Conservation (phyloP, 2,113 vertebrate species). For the Mionectes macconnelli region DNA sequence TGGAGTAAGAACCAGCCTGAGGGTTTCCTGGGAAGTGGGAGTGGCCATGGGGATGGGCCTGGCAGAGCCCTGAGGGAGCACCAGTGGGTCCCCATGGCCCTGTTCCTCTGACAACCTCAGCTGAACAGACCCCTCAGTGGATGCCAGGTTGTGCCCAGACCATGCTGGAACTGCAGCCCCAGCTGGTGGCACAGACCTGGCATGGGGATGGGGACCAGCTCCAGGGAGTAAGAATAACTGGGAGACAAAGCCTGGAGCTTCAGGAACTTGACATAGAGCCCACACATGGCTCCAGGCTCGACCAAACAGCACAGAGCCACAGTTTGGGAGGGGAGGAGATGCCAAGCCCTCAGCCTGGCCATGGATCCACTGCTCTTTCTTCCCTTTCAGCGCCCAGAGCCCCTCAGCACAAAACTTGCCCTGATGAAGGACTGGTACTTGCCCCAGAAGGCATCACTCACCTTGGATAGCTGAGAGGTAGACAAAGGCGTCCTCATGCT, state of each 20-base stretch:
- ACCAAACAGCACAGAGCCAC: fast-evolving
- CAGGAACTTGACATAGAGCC: fast-evolving
- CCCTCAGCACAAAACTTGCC: background rate
- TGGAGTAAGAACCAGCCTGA: background rate
- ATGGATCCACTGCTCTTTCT: background rate
- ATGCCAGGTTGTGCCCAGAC: background rate
- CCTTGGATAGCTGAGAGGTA: constrained; percentile 99
- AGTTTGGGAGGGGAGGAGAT: background rate
- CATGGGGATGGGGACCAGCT: background rate
- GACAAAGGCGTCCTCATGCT: constrained; percentile 90
- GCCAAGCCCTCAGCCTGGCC: fast-evolving
- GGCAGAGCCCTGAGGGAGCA: background rate
- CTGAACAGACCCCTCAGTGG: background rate
- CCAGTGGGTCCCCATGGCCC: no score
- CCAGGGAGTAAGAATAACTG: background rate
- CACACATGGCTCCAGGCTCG: fast-evolving
- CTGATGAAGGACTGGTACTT: fast-evolving
- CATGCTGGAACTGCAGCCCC: background rate
- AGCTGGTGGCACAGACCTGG: background rate
- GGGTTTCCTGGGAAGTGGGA: background rate
- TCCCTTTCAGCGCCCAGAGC: background rate
- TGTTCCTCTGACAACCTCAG: background rate
- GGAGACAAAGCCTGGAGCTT: background rate
- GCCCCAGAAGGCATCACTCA: background rate
- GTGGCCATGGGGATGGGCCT: background rate